These are phyloP conservation scores for Ypsolopha scabrella DNA, from an alignment of 2,888 invertebrate genomes.

Conservation along the genomic window DNA sequence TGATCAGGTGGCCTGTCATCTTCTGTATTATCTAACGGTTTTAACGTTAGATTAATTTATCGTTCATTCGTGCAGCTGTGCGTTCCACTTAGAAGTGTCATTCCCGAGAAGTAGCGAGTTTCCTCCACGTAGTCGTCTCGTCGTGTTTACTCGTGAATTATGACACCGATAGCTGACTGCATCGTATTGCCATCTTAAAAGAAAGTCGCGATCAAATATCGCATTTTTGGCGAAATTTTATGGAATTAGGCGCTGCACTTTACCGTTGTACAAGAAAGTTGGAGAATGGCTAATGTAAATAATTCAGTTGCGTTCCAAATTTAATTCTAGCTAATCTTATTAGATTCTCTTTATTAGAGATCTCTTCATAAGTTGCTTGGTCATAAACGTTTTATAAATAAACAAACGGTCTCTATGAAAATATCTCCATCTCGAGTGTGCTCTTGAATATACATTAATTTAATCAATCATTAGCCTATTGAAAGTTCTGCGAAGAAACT, in stretches of 20 bases:
- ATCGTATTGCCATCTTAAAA: constrained; percentile 5
- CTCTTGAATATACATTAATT: too few relatives aligned
- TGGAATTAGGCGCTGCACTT: constrained; percentile 26
- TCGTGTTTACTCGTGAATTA: constrained; percentile 60
- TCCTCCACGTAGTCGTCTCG: constrained; percentile 49
- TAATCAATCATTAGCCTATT: too few relatives aligned
- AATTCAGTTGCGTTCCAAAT: constrained; percentile 2
- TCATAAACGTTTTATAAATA: too few relatives aligned
- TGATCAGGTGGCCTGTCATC: constrained; percentile 43
- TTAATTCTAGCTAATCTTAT: constrained; percentile 3
- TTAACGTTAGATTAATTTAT: constrained; percentile 12
- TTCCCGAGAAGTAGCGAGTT: constrained; percentile 5
- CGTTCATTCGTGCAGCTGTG: constrained; percentile 19
- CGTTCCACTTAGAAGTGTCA: constrained; percentile 25
- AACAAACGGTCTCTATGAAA: too few relatives aligned
- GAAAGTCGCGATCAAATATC: constrained; percentile 27
- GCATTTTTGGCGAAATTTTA: constrained; percentile 17
- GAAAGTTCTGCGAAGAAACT: too few relatives aligned
- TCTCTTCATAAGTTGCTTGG: too few relatives aligned
- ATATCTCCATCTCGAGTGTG: too few relatives aligned
- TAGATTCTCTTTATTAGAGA: background rate
- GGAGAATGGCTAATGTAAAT: constrained; percentile 4
- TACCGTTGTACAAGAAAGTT: constrained; percentile 57
- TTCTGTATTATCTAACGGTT: constrained; percentile 13
- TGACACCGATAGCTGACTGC: constrained; percentile 35